These are phyloP conservation scores for Lamellibrachia satsuma DNA, from an alignment of 2,888 invertebrate species.

Conservation along the genomic window DNA sequence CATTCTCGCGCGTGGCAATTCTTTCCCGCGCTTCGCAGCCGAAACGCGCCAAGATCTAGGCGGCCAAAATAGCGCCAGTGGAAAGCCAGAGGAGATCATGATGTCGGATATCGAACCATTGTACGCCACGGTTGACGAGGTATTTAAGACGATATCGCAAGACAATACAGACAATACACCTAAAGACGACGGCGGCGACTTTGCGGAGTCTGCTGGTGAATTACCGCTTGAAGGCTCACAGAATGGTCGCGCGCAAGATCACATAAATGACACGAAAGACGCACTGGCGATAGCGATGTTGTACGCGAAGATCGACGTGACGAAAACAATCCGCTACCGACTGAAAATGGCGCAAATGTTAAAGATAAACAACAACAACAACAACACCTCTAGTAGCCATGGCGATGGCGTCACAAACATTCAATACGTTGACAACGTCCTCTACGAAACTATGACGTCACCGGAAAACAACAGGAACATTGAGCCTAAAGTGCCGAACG, in stretches of 20 bases:
- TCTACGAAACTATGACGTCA: background rate
- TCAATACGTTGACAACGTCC: background rate
- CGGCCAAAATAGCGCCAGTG: background rate
- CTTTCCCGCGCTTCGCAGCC: background rate
- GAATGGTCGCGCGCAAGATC: background rate
- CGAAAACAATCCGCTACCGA: background rate
- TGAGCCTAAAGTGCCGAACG: background rate
- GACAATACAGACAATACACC: background rate
- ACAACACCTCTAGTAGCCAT: background rate
- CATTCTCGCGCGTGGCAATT: background rate
- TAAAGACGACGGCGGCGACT: background rate
- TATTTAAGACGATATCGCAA: background rate
- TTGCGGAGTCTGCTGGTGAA: background rate
- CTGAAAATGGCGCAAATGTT: slow-evolving; percentile 4
- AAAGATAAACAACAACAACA: background rate
- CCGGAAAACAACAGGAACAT: background rate
- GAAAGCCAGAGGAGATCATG: background rate
- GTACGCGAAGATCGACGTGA: background rate
- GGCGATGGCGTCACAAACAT: background rate
- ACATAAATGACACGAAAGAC: background rate
- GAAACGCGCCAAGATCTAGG: background rate
- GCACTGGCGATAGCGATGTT: background rate
- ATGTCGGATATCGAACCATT: background rate
- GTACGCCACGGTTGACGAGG: background rate
- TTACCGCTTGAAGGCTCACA: background rate